phyloP scores from a whole-genome alignment of 1,140 invertebrate genomes.

The Hydropsyche tenuis region DNA sequence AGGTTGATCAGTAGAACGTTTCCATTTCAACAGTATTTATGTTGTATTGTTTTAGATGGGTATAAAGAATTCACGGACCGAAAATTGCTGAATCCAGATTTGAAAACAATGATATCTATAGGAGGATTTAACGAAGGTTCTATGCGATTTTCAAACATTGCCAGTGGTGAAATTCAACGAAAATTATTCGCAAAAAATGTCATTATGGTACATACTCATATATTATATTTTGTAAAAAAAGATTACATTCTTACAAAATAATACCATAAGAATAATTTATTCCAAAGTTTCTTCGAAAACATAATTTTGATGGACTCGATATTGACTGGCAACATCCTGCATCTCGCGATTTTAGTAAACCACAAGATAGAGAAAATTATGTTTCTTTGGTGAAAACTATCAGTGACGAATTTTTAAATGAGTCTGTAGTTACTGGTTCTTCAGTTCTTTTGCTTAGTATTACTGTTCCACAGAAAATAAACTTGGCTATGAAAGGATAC shows the following conservation, averaged over 20 bases:
- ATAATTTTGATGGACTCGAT: constrained; percentile 95
- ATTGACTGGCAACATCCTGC: constrained; percentile 97
- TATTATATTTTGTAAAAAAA: too few relatives aligned
- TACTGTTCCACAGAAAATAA: constrained; percentile 94
- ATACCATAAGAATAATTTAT: too few relatives aligned
- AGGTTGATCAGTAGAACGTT: too few relatives aligned
- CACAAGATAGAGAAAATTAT: constrained; percentile 89
- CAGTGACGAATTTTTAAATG: constrained; percentile 86
- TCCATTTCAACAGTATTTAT: too few relatives aligned
- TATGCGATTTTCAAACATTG: constrained; percentile 84
- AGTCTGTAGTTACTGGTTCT: constrained; percentile 81
- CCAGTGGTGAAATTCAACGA: constrained; percentile 75
- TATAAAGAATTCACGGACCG: constrained; percentile 94
- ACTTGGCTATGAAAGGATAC: constrained; percentile 85
- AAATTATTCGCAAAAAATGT: constrained; percentile 85
- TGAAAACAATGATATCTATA: constrained; percentile 92
- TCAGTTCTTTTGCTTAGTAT: constrained; percentile 85
- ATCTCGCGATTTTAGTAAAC: constrained; percentile 87
- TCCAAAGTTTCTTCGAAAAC: constrained; percentile 78
- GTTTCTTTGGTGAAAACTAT: constrained; percentile 88
- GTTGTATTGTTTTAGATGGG: constrained; percentile 65
- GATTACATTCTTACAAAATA: too few relatives aligned
- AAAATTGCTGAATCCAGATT: constrained; percentile 90
- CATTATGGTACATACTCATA: constrained; percentile 73
- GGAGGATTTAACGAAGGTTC: constrained; percentile 97